These are phyloP conservation scores for Pocillopora meandrina DNA, from an alignment of 92 coral and sea anemone species.

Conservation along the genomic window DNA sequence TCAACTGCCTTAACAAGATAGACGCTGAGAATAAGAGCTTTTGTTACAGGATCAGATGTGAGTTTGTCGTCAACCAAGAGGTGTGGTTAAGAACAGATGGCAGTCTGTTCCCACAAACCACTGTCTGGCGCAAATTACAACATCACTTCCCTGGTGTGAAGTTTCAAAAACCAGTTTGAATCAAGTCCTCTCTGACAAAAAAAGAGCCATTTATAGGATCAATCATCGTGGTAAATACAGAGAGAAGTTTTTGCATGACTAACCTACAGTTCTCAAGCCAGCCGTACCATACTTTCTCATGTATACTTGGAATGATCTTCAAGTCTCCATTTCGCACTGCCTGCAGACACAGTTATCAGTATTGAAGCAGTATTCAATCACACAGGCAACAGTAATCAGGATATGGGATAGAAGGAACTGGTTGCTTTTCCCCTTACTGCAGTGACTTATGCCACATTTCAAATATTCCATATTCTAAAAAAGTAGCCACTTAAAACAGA, in stretches of 20 bases:
- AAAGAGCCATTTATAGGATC: not conserved
- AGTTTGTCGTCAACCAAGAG: slow-evolving; percentile 41
- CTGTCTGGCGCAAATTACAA: slow-evolving; percentile 52
- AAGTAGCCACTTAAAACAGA: too few relatives aligned
- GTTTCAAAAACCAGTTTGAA: not conserved
- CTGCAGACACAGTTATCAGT: slow-evolving; percentile 32
- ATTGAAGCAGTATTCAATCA: not conserved
- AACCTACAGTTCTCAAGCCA: slow-evolving; percentile 99
- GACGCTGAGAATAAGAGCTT: not conserved
- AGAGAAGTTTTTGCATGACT: not conserved
- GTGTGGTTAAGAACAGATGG: slow-evolving; percentile 43
- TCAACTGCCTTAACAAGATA: not conserved
- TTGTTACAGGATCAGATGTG: not conserved
- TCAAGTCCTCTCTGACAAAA: not conserved
- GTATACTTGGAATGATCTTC: slow-evolving; percentile 84
- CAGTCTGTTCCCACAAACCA: slow-evolving; percentile 47
- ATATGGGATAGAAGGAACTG: not conserved
- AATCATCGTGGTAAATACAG: not conserved
- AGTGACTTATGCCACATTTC: too few relatives aligned
- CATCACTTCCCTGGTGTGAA: slow-evolving; percentile 23
- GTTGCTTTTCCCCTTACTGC: too few relatives aligned
- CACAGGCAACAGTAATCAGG: not conserved
- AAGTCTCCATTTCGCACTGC: slow-evolving; percentile 93
- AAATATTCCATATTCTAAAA: too few relatives aligned
- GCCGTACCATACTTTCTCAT: slow-evolving; percentile 91